Percentiles rank a stretch among this genome's conserved stretches.
phyloP scores from a whole-genome alignment of 2,888 invertebrate species.

The Charanyca ferruginea region DNA sequence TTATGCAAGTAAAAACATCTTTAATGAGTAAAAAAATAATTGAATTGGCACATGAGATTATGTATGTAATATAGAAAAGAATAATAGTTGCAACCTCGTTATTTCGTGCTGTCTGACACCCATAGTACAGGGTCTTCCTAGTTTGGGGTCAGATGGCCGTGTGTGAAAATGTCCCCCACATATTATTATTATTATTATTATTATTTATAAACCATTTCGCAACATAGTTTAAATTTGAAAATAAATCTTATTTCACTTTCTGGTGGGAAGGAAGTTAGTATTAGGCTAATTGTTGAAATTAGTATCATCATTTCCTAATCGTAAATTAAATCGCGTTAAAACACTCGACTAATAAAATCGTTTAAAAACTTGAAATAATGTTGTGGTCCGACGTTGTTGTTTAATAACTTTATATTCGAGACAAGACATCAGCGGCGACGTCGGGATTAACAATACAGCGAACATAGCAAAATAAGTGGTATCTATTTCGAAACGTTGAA shows the following conservation, averaged over 20 bases:
- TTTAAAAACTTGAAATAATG: constrained; percentile 26
- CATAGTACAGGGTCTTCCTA: too few relatives aligned
- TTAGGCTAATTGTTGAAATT: constrained; percentile 11
- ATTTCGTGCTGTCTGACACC: too few relatives aligned
- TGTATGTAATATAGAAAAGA: neutral
- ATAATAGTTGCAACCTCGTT: neutral
- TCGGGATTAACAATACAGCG: constrained; percentile 29
- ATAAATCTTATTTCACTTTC: constrained; percentile 29
- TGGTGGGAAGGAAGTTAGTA: constrained; percentile 10
- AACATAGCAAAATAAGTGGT: constrained; percentile 59
- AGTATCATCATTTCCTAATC: constrained; percentile 28
- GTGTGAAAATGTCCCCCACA: too few relatives aligned
- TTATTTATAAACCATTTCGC: neutral
- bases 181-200: too few relatives aligned
- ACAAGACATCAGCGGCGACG: too few relatives aligned
- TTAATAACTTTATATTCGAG: too few relatives aligned
- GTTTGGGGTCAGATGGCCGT: too few relatives aligned
- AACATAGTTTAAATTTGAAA: neutral
- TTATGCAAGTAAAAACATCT: neutral
- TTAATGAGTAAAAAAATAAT: neutral
- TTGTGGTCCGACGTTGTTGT: constrained; percentile 32
- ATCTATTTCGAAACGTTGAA: constrained; percentile 76
- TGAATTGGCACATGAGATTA: neutral
- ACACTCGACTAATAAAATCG: constrained; percentile 37
- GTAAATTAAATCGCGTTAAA: constrained; percentile 42